Base-by-base conservation (phyloP, 2,797 vertebrate genomes). In the Echiichthys vipera region DNA sequence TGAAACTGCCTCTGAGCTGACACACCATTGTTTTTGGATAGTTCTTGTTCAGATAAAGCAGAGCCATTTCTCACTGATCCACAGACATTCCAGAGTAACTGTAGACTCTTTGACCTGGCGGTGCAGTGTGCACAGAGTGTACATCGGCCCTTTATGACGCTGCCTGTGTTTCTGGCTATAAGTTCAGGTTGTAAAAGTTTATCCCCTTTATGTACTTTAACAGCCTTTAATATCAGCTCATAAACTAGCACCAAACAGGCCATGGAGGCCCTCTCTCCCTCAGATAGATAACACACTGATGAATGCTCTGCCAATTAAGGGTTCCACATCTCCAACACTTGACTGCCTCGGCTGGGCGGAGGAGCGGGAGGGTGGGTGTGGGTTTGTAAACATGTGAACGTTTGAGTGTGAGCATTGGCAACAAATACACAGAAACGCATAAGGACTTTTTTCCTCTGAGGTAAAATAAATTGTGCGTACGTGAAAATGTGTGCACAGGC, bases 161-260 rank as follows among this genome's bases (percentile, higher is more conserved):
- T 56, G 71, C 55, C 72, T 77, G 39, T 89, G 83, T 89, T 88
- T 91, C 88, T 89, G 78, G 85, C 88, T 86, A 58, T 90, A 90
- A 88, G 90, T 92, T 86, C 84, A 82, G 90, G 91, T 67, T 89
- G 88, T 94, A 90, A 94, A 93, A 85, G 89, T 93, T 91, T 90
- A 93, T 93, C 88, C 90, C 89, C 90, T 90, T 92, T 91, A 89
- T 93, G 89, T 91, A 89, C 88, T 92, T 93, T 90, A 93, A 92
- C 90, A 78, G 86, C 86, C 87, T 93, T 89, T 93, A 93, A 91
- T 93, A 91, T 92, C 88, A 80, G 81, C 84, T 76, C 90, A 85
- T 92, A 94, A 93, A 92, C 77, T 74, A 92, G 82, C 84, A 86
- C 78, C 88, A 93, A 94, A 91, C 88, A 93, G 88, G 87, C 88